phyloP scores from a whole-genome alignment of 2,797 vertebrate species.

The Lepilemur ruficaudatus region DNA sequence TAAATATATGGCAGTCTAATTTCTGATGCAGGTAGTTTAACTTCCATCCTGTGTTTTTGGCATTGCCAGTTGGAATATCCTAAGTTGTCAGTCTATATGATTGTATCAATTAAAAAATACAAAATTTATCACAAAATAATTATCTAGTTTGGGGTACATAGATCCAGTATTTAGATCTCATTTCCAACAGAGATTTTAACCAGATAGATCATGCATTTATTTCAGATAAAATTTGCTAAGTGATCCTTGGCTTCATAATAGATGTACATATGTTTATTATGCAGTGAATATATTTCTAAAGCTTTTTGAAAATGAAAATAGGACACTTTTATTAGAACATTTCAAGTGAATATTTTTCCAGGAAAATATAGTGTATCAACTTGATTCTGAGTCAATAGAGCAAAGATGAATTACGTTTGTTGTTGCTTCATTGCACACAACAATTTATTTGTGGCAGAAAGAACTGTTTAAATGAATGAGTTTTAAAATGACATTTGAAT shows the following conservation, averaged over 20 bases:
- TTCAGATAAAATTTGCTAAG: neutral
- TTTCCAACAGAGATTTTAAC: neutral
- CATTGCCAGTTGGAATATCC: neutral
- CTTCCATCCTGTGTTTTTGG: neutral
- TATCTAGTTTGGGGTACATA: neutral
- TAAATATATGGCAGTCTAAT: neutral
- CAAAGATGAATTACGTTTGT: neutral
- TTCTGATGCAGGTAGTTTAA: neutral
- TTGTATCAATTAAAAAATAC: neutral
- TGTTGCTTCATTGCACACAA: conserved; percentile 9
- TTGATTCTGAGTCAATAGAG: conserved; percentile 40
- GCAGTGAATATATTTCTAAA: neutral
- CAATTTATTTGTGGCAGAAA: conserved; percentile 29
- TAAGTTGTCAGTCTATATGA: neutral
- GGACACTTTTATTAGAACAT: neutral
- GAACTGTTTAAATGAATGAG: conserved; percentile 49
- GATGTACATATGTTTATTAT: neutral
- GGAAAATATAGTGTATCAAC: neutral
- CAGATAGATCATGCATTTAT: neutral
- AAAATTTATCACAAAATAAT: neutral
- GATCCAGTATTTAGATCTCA: neutral
- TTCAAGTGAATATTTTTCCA: neutral
- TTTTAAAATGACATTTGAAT: conserved; percentile 56
- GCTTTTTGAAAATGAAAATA: neutral
- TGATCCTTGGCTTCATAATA: neutral